Base-by-base conservation (phyloP, 2,888 invertebrate genomes). In the Spodoptera picta region DNA sequence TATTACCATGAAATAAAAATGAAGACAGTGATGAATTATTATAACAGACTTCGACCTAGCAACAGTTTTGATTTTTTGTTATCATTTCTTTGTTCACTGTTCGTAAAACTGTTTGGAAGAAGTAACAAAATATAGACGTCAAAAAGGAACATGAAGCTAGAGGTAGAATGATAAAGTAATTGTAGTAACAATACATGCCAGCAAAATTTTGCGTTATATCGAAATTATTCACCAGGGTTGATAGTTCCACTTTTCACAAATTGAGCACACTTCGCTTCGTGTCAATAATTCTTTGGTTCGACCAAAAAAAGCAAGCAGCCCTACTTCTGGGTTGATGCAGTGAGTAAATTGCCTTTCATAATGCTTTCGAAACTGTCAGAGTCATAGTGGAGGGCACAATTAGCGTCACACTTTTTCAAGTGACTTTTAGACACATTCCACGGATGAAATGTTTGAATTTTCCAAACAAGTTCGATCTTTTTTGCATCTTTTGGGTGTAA, bases 321-420 rank as follows among this genome's bases (percentile, higher is more conserved):
- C 42, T 19, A 19, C 58, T 45, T 46, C 73, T 58, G 48, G 49
- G 42, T 42, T 41, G 60, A 23, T 62, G 68, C 55, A 44, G 47
- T 44, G 55, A 64, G 54, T 19, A 50, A 53, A 69, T 64, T 54
- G 47, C 43, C 47, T 60, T 75, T 72, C 59, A 60, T 75, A 57
- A 69, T 65, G 65, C 57, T 23, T 46, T 53, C 44, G 19, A 69
- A 54, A 59, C 62, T 53, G 53, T 46, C 53, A 45, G 64, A 54
- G 58, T 54, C 54, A 68, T 47, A 46, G 56, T 42, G 56, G 70
- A 72, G 48, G 54, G 65, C 54, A 75, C 65, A 69, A 75, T 74
- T 75, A 72, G 69, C 54, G 47, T 59, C 27, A 45, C 53, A 43
- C 36, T 36, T 36, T 36, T 55, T 64, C 47, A 50, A 60, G 69